Evolutionary conservation across 2,797 vertebrate genomes (phyloP), one percentile per base, ranked within the genome.

Genomic region (Podargus strigoides): DNA sequence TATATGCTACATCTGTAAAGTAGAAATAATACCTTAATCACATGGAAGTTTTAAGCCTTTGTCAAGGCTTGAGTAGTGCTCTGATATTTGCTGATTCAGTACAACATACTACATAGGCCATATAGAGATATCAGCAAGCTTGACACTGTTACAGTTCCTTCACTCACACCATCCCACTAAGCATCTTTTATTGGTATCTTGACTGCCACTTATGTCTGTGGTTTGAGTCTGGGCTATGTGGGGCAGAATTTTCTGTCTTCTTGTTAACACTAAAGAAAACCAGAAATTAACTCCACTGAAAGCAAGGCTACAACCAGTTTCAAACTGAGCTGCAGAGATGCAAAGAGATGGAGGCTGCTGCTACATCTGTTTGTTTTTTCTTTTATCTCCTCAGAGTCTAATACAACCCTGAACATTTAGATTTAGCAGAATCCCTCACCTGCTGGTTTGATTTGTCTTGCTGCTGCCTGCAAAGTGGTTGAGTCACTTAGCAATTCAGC

Each of bases 111-210:
- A 4, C 56, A 59, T 94, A 81, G 87, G 89, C 59, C 10, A 0
- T 46, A 63, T 22, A 93, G 52, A 79, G 34, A 69, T 84, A 95
- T 8, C 77, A 53, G n/a, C 39, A 91, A 91, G 46, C 76, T 55
- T 72, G 50, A 83, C 62, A 86, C 47, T 91, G 18, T 84, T 89
- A 83, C 49, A 94, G 90, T 87, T 88, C 41, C 62, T 75, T 81
- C 2, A 3, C 50, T 96, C 90, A 87, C 89, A 95, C 87, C 94
- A 92, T 91, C 93, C 94, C 85, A 95, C 92, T 79, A 89, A 78
- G 79, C 75, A 92, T 85, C 87, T 89, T 93, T 92, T 81, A 84
- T 53, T 81, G 79, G 85, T 53, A 39, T 64, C 85, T 67, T 90
- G 79, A 44, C 86, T 94, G 76, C 37, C 77, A 91, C 67, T 81